Base-by-base conservation (phyloP, 2,113 vertebrate genomes). In the Falco punctatus region DNA sequence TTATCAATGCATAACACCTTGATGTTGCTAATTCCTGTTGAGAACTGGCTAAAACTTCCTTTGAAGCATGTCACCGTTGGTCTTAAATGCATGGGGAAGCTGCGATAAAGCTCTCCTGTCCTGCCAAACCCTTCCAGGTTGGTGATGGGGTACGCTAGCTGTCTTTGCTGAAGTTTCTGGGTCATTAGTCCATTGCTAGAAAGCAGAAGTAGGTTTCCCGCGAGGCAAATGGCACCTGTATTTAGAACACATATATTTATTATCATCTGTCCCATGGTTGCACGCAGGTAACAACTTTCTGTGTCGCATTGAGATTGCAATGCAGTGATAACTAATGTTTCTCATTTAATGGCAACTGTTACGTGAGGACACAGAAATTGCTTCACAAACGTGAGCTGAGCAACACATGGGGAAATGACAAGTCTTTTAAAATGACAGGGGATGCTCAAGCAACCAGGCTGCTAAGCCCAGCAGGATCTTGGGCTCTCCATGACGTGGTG, bases 171-270 rank as follows among this genome's bases (percentile, higher is more conserved):
- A 79, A 69, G 48, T 64, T 70, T 95, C 44, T 86, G 80, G 4
- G 5, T 52, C 51, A 15, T n/a, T 33, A 80, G 19, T 12, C 26
- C 15, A 3, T 64, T 84, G 38, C 15, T 67, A 35, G 57, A 81
- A 90, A 92, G 48, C 15, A 94, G n/a, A 83, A 96, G 52, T 70
- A 66, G 75, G n/a, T 79, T 92, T 94, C 44, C 38, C 24, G 44
- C 0, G 23, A 85, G 51, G 75, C 57, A 86, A 55, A 88, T 15
- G 30, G 30, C 19, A 44, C 18, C 70, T 84, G 40, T 40, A 11
- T 75, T 71, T 81, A 58, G 54, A 59, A 65, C 32, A n/a, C 1
- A 38, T 65, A 18, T 61, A 30, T 81, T 84, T 81, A 23, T 72
- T 71, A 33, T 64, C 48, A 27, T 65, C 71, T 90, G 58, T 57